Base-by-base conservation (phyloP, 2,888 invertebrate species). In the Cotesia congregata region DNA sequence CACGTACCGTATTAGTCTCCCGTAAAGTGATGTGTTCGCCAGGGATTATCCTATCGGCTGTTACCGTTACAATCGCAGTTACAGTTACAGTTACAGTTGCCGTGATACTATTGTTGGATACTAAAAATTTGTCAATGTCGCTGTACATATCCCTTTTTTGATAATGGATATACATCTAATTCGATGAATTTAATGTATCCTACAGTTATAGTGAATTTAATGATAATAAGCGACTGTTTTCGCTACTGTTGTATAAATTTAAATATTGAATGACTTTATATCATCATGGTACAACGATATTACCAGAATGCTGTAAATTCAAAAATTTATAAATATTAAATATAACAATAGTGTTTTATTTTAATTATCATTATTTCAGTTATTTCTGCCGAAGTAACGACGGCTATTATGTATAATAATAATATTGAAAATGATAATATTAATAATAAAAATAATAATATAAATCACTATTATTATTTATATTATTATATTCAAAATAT, bases 1-100 rank as follows among this genome's bases (percentile, higher is more conserved):
- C 92, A 93, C 67, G 88, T 93, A 89, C 92, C 93, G 85, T 93
- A 93, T 90, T 93, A 92, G 91, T 75, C 30, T 79, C 69, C 74
- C 64, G 9, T 50, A 40, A 64, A 64, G 39, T 62, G 17, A 62
- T 72, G 65, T 72, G 15, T 64, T 64, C 65, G 40, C 70, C 12
- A 59, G 30, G 70, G 70, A 70, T 70, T 50, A 70, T 70, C 70
- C 60, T 20, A 20, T 50, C 59, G 30, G 59, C 20, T 50, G 70
- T 41, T 70, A 30, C 30, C 30, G 30, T 30, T 30, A 30, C 30
- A 30, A 30, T 30, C 3, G 0, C 30, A 30, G 30, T 30, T 30
- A 30, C 30, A 30, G 0, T 30, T 30, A 30, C 30, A 30, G 30
- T 30, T 30, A 17, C 70, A 70, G 65, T 65, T 65, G 30, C 30